These are phyloP conservation scores for Lordiphosa clarofinis DNA, from an alignment of 1,140 invertebrate species.

Conservation along the genomic window DNA sequence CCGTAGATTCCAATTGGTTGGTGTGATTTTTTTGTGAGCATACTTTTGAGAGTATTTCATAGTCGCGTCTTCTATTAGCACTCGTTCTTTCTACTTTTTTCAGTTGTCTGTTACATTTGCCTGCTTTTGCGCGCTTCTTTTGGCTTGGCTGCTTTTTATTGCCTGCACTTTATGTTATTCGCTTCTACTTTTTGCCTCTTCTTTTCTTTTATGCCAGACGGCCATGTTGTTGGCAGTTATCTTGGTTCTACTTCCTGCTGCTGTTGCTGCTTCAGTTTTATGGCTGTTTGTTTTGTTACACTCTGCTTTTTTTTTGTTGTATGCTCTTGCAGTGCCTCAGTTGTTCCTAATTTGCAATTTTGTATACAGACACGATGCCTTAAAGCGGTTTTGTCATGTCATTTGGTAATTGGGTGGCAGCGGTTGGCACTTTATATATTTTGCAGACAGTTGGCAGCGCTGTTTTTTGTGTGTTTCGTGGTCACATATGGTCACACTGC, in stretches of 20 bases:
- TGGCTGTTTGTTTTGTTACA: conserved; percentile 59
- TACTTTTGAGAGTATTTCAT: background rate
- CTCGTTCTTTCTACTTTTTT: background rate
- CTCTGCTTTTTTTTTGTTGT: conserved; percentile 23
- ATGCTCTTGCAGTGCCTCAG: conserved; percentile 37
- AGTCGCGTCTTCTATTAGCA: background rate
- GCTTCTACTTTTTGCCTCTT: conserved; percentile 34
- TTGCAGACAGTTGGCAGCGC: conserved; percentile 52
- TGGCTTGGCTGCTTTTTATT: conserved; percentile 70
- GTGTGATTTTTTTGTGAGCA: too few relatives aligned
- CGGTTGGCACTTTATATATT: conserved; percentile 79
- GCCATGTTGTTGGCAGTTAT: conserved; percentile 64
- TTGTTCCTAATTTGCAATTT: conserved; percentile 78
- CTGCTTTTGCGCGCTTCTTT: conserved; percentile 54
- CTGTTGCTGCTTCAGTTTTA: conserved; percentile 56
- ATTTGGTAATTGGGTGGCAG: conserved; percentile 79
- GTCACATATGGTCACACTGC: conserved; percentile 48
- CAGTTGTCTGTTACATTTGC: conserved; percentile 35
- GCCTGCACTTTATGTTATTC: conserved; percentile 66
- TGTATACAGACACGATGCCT: conserved; percentile 69
- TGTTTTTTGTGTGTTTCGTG: conserved; percentile 9
- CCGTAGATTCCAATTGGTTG: too few relatives aligned
- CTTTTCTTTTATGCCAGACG: conserved; percentile 8
- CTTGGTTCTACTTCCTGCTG: conserved; percentile 34
- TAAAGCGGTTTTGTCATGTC: conserved; percentile 79